Base-by-base conservation (phyloP, 2,888 invertebrate species). In the Conistra vaccinii region DNA sequence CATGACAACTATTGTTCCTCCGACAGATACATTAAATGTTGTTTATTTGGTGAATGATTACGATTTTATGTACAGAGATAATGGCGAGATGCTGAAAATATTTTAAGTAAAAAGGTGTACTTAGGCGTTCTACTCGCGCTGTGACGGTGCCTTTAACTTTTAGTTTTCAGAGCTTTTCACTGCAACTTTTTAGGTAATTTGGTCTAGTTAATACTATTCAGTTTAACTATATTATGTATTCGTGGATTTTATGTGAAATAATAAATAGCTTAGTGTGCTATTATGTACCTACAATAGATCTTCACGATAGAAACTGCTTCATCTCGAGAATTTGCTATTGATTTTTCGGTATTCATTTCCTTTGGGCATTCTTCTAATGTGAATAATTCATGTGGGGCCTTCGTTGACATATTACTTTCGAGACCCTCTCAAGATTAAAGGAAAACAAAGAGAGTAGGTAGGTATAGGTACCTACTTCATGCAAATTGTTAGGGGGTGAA, bases 381-480 rank as follows among this genome's bases (percentile, higher is more conserved):
- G 92, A 94, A 94, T 95, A 93, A 94, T 95, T 94, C 92, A 95
- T 93, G 90, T 89, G 86, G 89, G 89, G 90, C 87, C 86, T 89
- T 85, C 86, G 90, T 90, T 92, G 92, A 94, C 93, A 91, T 92
- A 92, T 92, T 92, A 91, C 91, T 92, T 93, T 86, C 91, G 73
- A 89, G 87, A 89, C 90, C 89, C 88, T 91, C 87, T 86, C 86
- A 85, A 91, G 90, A 92, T 93, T 90, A 92, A 93, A 92, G 89
- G 89, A 90, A 92, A 91, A 91, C 87, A 90, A 89, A 88, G 85
- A 83, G 80, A 81, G 81, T 81, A 74, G 81, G 74, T 67, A 74
- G 73, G 62, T 57, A 55, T 45, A 45, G 20, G 20, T 63, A 80
- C n/a, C n/a, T n/a, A n/a, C 78, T 83, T 85, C 78, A 85, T 87